phyloP scores from a whole-genome alignment of 2,797 vertebrate genomes.

The Florisuga fusca region DNA sequence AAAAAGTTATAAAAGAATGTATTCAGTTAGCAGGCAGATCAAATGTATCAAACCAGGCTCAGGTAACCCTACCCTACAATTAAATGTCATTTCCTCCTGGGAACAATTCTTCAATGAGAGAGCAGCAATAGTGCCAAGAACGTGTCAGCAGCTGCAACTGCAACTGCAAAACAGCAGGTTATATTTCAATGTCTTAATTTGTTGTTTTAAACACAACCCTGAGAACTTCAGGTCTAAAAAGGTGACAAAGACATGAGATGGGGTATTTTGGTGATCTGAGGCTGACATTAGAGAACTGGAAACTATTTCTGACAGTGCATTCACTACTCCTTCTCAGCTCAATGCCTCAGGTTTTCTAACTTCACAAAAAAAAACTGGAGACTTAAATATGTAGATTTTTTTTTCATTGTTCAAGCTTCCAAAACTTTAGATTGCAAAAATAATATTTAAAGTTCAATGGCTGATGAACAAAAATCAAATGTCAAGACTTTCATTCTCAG shows the following conservation, averaged over 20 bases:
- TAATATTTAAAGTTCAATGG: conserved; percentile 54
- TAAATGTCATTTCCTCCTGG: conserved; percentile 70
- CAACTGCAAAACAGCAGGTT: conserved; percentile 51
- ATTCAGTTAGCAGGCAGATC: conserved; percentile 42
- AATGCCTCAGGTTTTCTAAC: not conserved
- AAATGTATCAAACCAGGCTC: conserved; percentile 33
- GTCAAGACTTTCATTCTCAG: conserved; percentile 56
- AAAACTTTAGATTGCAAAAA: conserved; percentile 38
- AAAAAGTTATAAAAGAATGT: conserved; percentile 45
- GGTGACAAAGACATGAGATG: not conserved
- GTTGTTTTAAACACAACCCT: conserved; percentile 45
- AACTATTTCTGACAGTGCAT: not conserved
- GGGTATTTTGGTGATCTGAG: not conserved
- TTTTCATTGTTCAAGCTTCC: not conserved
- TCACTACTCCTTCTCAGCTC: not conserved
- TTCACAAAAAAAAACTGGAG: not conserved
- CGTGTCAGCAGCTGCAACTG: conserved; percentile 21
- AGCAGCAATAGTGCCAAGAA: conserved; percentile 51
- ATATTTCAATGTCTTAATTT: conserved; percentile 60
- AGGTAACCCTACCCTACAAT: conserved; percentile 66
- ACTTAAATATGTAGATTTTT: not conserved
- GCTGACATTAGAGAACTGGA: not conserved
- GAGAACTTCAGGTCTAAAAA: conserved; percentile 26
- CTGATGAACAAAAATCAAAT: conserved; percentile 59
- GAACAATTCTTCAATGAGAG: conserved; percentile 60